Percentiles rank a stretch among this genome's conserved stretches.
Evolutionary conservation across 2,113 vertebrate species (phyloP).

Genomic region (Equus quagga): DNA sequence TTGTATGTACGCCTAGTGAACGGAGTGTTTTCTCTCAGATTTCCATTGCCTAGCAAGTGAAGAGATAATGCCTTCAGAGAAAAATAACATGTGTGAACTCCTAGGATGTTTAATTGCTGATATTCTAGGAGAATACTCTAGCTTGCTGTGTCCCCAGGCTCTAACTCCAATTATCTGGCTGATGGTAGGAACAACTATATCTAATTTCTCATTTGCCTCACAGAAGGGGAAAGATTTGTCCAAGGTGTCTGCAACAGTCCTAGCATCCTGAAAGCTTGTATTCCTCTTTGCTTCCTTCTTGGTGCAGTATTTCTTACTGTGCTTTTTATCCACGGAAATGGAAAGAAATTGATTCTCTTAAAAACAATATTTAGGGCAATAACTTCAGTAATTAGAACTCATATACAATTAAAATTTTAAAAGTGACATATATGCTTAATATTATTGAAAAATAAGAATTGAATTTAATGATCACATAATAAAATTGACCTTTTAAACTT

Average conservation of each 20-base stretch:
- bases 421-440: not conserved
- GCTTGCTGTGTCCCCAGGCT: not conserved
- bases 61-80: not conserved
- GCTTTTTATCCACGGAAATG: not conserved
- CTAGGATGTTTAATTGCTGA: conserved; percentile 49
- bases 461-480: not conserved
- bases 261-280: not conserved
- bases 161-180: conserved; percentile 39
- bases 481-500: not conserved
- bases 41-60: not conserved
- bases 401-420: not conserved
- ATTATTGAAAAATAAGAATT: conserved; percentile 6
- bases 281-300: not conserved
- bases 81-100: not conserved
- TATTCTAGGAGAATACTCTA: conserved; percentile 27
- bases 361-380: not conserved
- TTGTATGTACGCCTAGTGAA: not conserved
- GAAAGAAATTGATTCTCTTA: not conserved
- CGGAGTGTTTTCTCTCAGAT: not conserved
- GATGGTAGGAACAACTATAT: not conserved
- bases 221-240: not conserved
- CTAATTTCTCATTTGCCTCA: conserved; percentile 60
- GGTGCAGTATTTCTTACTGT: not conserved
- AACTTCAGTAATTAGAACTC: conserved; percentile 16
- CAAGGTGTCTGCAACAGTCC: not conserved